Conservation (phyloP, 2,888 invertebrate genomes). For the Drosophila maculinotata region DNA sequence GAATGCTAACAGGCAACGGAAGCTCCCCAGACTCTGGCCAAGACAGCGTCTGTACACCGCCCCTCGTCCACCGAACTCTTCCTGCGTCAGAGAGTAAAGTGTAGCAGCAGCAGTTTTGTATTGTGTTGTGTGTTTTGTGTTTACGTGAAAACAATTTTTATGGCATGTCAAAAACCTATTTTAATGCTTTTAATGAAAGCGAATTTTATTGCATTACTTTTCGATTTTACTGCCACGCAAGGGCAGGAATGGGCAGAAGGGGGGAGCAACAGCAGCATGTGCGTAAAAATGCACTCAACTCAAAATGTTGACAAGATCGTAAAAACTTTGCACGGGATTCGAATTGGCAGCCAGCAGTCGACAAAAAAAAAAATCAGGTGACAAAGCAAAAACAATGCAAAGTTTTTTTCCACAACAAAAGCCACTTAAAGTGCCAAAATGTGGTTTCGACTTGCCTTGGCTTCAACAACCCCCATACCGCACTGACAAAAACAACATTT, state of each 20-base stretch:
- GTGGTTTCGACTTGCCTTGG: slow-evolving; percentile 48
- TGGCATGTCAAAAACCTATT: slow-evolving; percentile 82
- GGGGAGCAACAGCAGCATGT: slow-evolving; percentile 13
- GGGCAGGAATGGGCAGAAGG: not conserved
- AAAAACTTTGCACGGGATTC: slow-evolving; percentile 64
- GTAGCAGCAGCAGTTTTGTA: slow-evolving; percentile 65
- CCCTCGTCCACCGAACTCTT: too few relatives aligned
- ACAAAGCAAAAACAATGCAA: slow-evolving; percentile 65
- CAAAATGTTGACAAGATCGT: slow-evolving; percentile 80
- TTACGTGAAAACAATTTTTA: slow-evolving; percentile 81
- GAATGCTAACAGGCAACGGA: slow-evolving; percentile 32
- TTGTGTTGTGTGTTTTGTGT: slow-evolving; percentile 50
- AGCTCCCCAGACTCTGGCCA: slow-evolving; percentile 22
- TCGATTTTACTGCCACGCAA: slow-evolving; percentile 75
- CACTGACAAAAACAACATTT: slow-evolving; percentile 63
- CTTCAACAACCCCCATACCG: too few relatives aligned
- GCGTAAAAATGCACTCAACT: slow-evolving; percentile 76
- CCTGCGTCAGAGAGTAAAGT: too few relatives aligned
- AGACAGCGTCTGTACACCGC: not conserved
- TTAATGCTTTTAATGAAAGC: slow-evolving; percentile 83
- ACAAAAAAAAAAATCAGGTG: slow-evolving; percentile 68
- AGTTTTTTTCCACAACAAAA: slow-evolving; percentile 20
- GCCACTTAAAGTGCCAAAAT: slow-evolving; percentile 77
- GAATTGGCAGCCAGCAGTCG: slow-evolving; percentile 31
- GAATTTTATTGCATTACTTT: slow-evolving; percentile 82